A percentile compares a stretch with the other conserved stretches of the same genome.
Conservation (phyloP, 1,140 invertebrate species). For the Teleogryllus occipitalis region DNA sequence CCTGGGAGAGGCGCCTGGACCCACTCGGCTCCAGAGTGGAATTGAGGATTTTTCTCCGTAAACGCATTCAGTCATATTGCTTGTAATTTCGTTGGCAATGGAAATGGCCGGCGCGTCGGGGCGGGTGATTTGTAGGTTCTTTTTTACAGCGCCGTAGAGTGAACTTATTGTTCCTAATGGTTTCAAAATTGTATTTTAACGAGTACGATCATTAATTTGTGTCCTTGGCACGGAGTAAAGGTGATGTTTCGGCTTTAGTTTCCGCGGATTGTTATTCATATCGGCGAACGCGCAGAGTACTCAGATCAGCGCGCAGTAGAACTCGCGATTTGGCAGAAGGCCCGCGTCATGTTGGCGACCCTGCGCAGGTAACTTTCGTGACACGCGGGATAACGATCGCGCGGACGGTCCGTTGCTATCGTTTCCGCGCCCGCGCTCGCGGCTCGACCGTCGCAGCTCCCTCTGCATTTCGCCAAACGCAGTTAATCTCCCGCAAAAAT, state of each 20-base stretch:
- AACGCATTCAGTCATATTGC: not conserved
- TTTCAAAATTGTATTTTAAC: constrained; percentile 1
- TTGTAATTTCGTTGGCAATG: not conserved
- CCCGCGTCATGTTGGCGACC: not conserved
- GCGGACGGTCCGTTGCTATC: not conserved
- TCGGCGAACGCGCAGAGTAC: not conserved
- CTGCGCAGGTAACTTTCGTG: not conserved
- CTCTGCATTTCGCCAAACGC: too few relatives aligned
- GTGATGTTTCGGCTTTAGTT: not conserved
- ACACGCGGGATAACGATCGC: not conserved
- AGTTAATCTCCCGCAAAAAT: too few relatives aligned
- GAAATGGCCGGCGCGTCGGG: not conserved
- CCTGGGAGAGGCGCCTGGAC: too few relatives aligned
- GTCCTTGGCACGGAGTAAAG: not conserved
- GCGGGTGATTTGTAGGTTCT: not conserved
- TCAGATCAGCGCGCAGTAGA: not conserved
- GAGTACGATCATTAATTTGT: not conserved
- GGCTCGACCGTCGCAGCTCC: too few relatives aligned
- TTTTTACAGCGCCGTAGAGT: not conserved
- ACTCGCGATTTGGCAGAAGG: not conserved
- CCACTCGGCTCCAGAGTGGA: too few relatives aligned
- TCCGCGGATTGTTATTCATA: not conserved
- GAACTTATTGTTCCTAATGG: not conserved
- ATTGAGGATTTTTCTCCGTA: not conserved
- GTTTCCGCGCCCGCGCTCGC: not conserved